phyloP scores from a whole-genome alignment of 2,797 vertebrate genomes.

The Anabas testudineus region DNA sequence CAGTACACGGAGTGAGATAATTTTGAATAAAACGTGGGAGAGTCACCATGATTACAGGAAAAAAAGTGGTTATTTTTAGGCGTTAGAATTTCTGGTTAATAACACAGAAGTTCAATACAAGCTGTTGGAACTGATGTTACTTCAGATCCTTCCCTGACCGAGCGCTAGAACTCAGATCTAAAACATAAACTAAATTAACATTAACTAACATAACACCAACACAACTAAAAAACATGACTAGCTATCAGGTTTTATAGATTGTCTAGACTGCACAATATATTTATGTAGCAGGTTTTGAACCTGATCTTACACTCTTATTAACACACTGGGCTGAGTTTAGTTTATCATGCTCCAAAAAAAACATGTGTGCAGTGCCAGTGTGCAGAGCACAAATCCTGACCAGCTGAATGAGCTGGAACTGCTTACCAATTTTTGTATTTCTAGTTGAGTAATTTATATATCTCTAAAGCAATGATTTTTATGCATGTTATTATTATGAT shows the following conservation, averaged over 20 bases:
- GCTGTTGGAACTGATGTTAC: conserved; percentile 12
- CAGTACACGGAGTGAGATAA: neutral
- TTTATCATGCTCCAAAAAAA: conserved; percentile 11
- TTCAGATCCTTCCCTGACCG: conserved; percentile 21
- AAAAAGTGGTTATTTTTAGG: conserved; percentile 16
- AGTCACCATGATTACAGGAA: conserved; percentile 6
- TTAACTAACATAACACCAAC: conserved; percentile 10
- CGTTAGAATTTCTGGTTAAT: conserved; percentile 9
- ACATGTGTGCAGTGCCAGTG: neutral
- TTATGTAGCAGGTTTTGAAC: neutral
- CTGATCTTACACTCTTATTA: conserved; percentile 13
- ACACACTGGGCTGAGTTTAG: conserved; percentile 9
- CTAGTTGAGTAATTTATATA: neutral
- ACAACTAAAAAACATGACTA: neutral
- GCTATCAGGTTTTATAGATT: neutral
- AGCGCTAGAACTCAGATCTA: neutral
- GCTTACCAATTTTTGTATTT: neutral
- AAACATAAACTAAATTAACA: conserved; percentile 17
- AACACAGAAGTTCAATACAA: neutral
- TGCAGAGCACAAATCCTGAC: conserved; percentile 3
- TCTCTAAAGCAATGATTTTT: neutral
- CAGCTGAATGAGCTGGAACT: too few relatives aligned
- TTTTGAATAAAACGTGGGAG: conserved; percentile 4
- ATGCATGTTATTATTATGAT: neutral
- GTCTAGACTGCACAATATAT: neutral